Evolutionary conservation across 2,113 vertebrate species (phyloP).

Genomic region (Isurus oxyrinchus): DNA sequence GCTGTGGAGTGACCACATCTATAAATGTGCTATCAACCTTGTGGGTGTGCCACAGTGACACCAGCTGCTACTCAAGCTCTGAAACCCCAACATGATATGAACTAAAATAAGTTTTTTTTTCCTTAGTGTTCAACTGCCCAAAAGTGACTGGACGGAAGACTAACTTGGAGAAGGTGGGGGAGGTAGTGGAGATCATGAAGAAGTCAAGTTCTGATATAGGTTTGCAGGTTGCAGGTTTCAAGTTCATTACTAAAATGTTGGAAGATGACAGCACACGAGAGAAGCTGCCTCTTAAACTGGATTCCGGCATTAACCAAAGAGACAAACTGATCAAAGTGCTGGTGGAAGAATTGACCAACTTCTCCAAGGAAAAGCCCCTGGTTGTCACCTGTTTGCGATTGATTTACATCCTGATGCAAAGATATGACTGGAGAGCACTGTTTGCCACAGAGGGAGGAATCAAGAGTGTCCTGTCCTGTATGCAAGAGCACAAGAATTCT

Average conservation of each 20-base stretch:
- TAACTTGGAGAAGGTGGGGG: slow-evolving; percentile 59
- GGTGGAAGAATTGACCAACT: slow-evolving; percentile 69
- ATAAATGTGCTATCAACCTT: neutral
- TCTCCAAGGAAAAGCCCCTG: slow-evolving; percentile 61
- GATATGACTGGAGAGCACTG: slow-evolving; percentile 71
- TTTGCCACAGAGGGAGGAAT: slow-evolving; percentile 86
- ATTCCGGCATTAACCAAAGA: slow-evolving; percentile 56
- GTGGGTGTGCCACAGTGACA: neutral
- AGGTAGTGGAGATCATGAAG: slow-evolving; percentile 64
- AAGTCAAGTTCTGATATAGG: slow-evolving; percentile 56
- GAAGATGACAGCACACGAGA: slow-evolving; percentile 63
- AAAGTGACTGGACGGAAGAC: slow-evolving; percentile 58
- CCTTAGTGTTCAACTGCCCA: slow-evolving; percentile 58
- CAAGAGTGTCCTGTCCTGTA: slow-evolving; percentile 74
- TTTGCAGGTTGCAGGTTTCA: slow-evolving; percentile 64
- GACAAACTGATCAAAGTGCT: slow-evolving; percentile 79
- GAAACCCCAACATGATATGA: neutral
- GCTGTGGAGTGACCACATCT: no score
- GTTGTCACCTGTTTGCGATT: slow-evolving; percentile 63
- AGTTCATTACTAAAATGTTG: slow-evolving; percentile 61
- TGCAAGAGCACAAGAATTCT: slow-evolving; percentile 68
- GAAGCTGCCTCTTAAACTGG: slow-evolving; percentile 54
- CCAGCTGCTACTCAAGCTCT: neutral
- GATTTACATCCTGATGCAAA: slow-evolving; percentile 68
- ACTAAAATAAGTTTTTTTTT: neutral